Base-by-base conservation (phyloP, 2,888 invertebrate genomes). In the Hydropsyche betteni region DNA sequence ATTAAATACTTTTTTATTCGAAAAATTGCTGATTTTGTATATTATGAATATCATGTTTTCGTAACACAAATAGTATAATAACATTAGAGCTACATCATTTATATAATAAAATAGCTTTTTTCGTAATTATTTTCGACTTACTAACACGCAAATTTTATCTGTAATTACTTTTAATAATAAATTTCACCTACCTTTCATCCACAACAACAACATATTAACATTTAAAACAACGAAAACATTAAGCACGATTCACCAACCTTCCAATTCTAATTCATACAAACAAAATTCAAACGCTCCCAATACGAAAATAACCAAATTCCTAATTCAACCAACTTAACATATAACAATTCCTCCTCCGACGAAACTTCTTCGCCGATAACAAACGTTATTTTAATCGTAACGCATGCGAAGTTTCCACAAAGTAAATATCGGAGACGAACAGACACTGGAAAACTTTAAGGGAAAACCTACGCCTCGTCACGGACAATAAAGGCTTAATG, bases 401-500 rank as follows among this genome's bases (percentile, higher is more conserved):
- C 34, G 70, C 24, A 38, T 50, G 33, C 53, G 51, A 70, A 70
- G 53, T 70, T 44, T 70, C 36, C n/a, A 53, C 70, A 70, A 70
- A 70, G 70, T 70, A 70, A 70, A 70, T 70, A 70, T 44, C 44
- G 44, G 44, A 44, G 44, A 44, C 44, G 44, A 8, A 64, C 70
- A 14, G 70, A 70, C 51, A 70, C 33, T 70, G 52, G 70, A 52
- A 34, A 52, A 36, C 53, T 14, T 68, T 55, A 24, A 68, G 44
- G 53, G 51, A 69, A 74, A 74, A 74, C 74, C 52, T 68, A 53
- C 52, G 38, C 69, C 53, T 53, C 74, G 74, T 69, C 74, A 74
- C 69, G 74, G 74, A 34, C 53, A 74, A 74, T 74, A 74, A 74
- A 74, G 64, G 69, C 69, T 74, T 74, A 74, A 74, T 68, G 74